Percentiles rank a stretch among this genome's conserved stretches.
phyloP scores from a whole-genome alignment of 2,797 vertebrate species.

The Chromobotia macracanthus region DNA sequence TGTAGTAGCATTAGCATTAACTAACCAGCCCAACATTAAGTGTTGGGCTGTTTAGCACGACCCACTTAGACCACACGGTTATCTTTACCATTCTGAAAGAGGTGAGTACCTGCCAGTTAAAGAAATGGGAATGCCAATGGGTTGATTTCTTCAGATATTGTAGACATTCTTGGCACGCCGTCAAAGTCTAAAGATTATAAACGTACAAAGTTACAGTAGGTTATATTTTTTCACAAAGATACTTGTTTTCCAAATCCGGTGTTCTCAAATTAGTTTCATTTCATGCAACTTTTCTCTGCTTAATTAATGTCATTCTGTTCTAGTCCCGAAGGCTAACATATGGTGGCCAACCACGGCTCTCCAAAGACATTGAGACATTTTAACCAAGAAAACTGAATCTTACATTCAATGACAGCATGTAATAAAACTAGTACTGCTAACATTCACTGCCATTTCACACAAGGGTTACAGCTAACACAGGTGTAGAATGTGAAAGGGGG shows the following conservation, averaged over 20 bases:
- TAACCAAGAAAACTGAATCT: conserved; percentile 26
- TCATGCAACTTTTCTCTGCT: neutral
- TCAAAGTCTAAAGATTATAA: too few relatives aligned
- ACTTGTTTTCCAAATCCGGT: neutral
- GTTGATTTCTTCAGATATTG: too few relatives aligned
- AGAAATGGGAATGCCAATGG: too few relatives aligned
- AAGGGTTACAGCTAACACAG: neutral
- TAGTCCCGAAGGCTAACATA: too few relatives aligned
- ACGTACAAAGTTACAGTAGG: neutral
- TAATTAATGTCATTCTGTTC: conserved; percentile 30
- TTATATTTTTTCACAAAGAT: neutral
- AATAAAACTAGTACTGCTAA: conserved; percentile 35
- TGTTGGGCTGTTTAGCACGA: too few relatives aligned
- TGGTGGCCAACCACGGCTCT: conserved; percentile 25
- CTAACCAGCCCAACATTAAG: too few relatives aligned
- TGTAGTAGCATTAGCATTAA: too few relatives aligned
- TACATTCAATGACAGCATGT: conserved; percentile 56
- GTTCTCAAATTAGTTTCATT: neutral
- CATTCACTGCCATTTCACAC: conserved; percentile 43
- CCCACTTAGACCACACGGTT: too few relatives aligned
- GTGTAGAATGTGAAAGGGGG: neutral
- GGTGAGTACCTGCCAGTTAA: too few relatives aligned
- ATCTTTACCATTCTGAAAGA: too few relatives aligned
- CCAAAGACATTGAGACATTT: conserved; percentile 18
- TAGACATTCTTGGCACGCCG: too few relatives aligned